Percentiles rank a stretch among this genome's conserved stretches.
phyloP scores from a whole-genome alignment of 2,888 invertebrate genomes.

The Polylopha cassiicola region DNA sequence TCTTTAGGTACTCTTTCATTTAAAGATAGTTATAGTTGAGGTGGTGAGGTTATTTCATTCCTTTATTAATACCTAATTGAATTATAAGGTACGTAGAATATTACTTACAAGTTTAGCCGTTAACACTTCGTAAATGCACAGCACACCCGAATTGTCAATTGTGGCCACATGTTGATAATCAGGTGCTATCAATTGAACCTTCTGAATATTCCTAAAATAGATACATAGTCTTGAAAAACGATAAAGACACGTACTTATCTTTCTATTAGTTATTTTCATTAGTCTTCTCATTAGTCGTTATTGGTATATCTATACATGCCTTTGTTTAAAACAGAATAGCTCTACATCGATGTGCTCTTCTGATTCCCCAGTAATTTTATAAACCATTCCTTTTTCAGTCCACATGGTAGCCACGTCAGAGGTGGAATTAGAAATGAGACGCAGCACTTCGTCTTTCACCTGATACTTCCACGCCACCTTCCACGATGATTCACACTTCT shows the following conservation, averaged over 20 bases:
- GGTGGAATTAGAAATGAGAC: constrained; percentile 47
- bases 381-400: constrained; percentile 51
- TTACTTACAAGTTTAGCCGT: constrained; percentile 47
- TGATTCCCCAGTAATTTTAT: constrained; percentile 45
- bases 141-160: constrained; percentile 42
- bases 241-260: neutral
- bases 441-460: constrained; percentile 39
- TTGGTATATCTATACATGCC: constrained; percentile 34
- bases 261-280: no score
- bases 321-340: constrained; percentile 53
- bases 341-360: constrained; percentile 51
- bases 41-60: no score
- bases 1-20: no score
- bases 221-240: neutral
- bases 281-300: no score
- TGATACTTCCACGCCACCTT: constrained; percentile 44
- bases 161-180: constrained; percentile 46
- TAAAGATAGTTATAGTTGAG: no score
- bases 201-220: constrained; percentile 46
- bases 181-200: constrained; percentile 59
- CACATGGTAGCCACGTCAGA: constrained; percentile 52
- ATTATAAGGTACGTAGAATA: neutral
- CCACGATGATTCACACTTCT: constrained; percentile 56
- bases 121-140: constrained; percentile 51
- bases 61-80: no score